phyloP scores from a whole-genome alignment of 2,113 vertebrate species.

The Lonchura striata region DNA sequence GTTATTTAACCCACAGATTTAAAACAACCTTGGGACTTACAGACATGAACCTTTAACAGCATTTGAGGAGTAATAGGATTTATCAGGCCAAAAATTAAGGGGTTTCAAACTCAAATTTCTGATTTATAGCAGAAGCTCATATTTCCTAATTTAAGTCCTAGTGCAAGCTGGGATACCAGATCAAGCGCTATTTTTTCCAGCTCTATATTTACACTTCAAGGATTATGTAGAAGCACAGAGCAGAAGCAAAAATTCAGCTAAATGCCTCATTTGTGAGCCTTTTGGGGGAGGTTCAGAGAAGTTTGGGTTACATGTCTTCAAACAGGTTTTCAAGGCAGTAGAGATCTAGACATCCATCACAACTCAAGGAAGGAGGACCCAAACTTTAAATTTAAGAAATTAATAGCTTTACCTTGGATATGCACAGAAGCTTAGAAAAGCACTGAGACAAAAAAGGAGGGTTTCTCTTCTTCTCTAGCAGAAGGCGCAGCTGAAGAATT shows the following conservation, averaged over 20 bases:
- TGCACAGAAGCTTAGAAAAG: background rate
- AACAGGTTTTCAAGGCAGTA: background rate
- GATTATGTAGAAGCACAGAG: conserved; percentile 2
- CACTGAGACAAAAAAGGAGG: rapidly evolving
- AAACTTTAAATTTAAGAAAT: background rate
- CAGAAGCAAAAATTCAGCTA: background rate
- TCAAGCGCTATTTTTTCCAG: conserved; percentile 19
- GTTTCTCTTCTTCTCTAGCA: background rate
- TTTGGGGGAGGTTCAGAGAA: background rate
- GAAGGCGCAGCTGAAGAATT: background rate
- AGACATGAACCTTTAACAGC: background rate
- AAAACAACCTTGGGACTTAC: background rate
- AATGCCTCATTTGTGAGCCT: background rate
- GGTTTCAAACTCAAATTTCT: background rate
- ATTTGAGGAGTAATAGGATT: background rate
- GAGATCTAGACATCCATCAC: background rate
- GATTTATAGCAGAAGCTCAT: background rate
- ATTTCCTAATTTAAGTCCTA: background rate
- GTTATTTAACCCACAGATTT: background rate
- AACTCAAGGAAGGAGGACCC: background rate
- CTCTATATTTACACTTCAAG: conserved; percentile 50
- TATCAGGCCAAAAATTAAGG: background rate
- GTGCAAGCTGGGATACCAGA: conserved; percentile 3
- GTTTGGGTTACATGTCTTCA: background rate
- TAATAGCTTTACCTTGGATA: background rate